Evolutionary conservation across 2,113 vertebrate species (phyloP).

Genomic region (Cisticola juncidis): DNA sequence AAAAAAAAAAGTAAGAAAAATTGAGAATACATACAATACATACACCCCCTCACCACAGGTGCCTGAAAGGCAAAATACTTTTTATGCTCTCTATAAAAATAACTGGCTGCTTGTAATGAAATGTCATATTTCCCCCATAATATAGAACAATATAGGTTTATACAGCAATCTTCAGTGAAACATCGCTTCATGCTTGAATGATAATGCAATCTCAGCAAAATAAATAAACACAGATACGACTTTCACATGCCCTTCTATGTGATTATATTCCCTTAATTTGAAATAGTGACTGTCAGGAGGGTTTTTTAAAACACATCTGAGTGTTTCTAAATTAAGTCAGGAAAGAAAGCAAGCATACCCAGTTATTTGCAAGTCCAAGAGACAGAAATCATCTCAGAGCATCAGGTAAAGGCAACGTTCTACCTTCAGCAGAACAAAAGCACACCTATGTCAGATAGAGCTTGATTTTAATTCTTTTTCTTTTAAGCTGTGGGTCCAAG

Average conservation of each 20-base stretch:
- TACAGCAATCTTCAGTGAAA: constrained; percentile 61
- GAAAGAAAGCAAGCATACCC: background rate
- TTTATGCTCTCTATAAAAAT: constrained; percentile 55
- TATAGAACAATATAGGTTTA: constrained; percentile 44
- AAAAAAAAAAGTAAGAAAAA: background rate
- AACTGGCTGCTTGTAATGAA: constrained; percentile 55
- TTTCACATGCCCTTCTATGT: constrained; percentile 23
- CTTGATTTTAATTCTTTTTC: background rate
- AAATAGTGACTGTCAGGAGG: constrained; percentile 21
- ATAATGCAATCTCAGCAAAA: constrained; percentile 62
- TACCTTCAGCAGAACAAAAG: background rate
- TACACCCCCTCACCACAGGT: constrained; percentile 22
- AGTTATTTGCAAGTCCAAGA: background rate
- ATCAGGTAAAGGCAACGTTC: background rate
- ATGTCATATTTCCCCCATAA: constrained; percentile 37
- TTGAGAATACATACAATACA: background rate
- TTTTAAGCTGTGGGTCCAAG: background rate
- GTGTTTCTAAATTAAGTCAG: constrained; percentile 2
- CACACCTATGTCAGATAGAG: background rate
- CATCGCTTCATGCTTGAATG: constrained; percentile 49
- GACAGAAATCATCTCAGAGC: background rate
- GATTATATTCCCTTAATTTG: constrained; percentile 39
- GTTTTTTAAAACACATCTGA: background rate
- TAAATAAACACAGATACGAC: background rate
- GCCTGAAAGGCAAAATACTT: constrained; percentile 34